These are phyloP conservation scores for Tricholauxania praeusta DNA, from an alignment of 2,888 invertebrate genomes.

Conservation along the genomic window DNA sequence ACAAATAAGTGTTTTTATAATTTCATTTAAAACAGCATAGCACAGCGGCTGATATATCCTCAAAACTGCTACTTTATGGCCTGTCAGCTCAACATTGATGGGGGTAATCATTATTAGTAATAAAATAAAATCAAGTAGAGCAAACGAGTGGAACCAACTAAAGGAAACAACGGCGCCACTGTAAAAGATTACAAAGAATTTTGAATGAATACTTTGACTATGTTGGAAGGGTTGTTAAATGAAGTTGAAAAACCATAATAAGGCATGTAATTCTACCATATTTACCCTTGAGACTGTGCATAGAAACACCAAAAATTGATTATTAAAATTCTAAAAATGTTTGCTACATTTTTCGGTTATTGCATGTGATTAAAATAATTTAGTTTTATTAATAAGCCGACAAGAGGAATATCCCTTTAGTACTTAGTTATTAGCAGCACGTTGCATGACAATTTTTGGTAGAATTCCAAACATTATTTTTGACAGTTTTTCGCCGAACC, in stretches of 20 bases:
- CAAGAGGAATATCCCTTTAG: too few species aligned
- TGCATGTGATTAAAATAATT: too few species aligned
- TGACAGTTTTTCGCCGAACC: not conserved
- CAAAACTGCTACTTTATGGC: conserved; percentile 41
- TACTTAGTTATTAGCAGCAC: too few species aligned
- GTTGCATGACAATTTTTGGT: too few species aligned
- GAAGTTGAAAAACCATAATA: too few species aligned
- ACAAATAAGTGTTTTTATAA: conserved; percentile 17
- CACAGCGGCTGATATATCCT: conserved; percentile 13
- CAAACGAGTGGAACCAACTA: not conserved
- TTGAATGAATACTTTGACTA: not conserved
- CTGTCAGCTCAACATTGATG: conserved; percentile 44
- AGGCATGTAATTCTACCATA: too few species aligned
- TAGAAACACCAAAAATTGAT: not conserved
- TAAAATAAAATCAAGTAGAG: conserved; percentile 19
- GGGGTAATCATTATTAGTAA: conserved; percentile 42
- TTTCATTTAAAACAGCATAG: not conserved
- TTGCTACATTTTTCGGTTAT: too few species aligned
- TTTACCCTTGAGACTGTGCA: too few species aligned
- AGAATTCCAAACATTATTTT: too few species aligned
- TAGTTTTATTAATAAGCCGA: too few species aligned
- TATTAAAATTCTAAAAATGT: not conserved
- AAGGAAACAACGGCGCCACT: not conserved
- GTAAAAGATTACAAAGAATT: not conserved
- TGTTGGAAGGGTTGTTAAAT: too few species aligned